Evolutionary conservation across 2,113 vertebrate species (phyloP), one percentile per base, ranked within the genome.

Genomic region (Tetrao urogallus): DNA sequence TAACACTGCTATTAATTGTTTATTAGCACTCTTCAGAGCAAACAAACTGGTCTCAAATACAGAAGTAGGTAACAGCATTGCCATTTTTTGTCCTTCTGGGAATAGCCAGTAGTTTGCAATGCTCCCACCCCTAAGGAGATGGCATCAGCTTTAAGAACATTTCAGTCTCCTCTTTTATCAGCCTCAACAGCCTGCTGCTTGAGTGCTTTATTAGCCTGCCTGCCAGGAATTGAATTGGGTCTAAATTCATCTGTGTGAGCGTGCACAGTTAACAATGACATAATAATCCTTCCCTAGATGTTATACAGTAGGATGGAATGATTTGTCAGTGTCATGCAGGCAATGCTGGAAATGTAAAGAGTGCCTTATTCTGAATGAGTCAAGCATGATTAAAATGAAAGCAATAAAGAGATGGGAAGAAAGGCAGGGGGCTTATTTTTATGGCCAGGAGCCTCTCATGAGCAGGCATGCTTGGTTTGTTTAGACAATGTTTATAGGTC

Each of bases 401-500:
- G 45, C 69, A 77, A 30, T 63, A 56, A 91, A 76, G 24, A 82
- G 32, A 85, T 65, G 15, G 78, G 30, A 82, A 73, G 48, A 66
- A 85, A 58, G 64, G 36, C 61, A 64, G 15, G 6, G 5, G n/a
- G 3, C 3, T 40, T 86, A 42, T 92, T 82, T 86, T 6, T 86
- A 73, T 64, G 38, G 48, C 30, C 30, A 61, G 61, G 28, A 93
- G 50, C 45, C 25, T 78, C 19, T 79, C 40, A 16, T 38, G 69
- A 82, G 36, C 17, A 57, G 43, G 60, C 5, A 15, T 30, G 6
- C 60, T 71, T 56, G 42, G 28, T 47, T 93, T 86, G 78, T 91
- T 91, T 74, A 83, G 57, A 69, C 47, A 81, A 79, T 52, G 83
- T 86, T 94, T 80, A 63, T 67, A 70, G 67, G 57, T 83, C 73